Evolutionary conservation across 2,113 vertebrate species (phyloP), one percentile per base, ranked within the genome.

Genomic region (Chaetodon trifascialis): DNA sequence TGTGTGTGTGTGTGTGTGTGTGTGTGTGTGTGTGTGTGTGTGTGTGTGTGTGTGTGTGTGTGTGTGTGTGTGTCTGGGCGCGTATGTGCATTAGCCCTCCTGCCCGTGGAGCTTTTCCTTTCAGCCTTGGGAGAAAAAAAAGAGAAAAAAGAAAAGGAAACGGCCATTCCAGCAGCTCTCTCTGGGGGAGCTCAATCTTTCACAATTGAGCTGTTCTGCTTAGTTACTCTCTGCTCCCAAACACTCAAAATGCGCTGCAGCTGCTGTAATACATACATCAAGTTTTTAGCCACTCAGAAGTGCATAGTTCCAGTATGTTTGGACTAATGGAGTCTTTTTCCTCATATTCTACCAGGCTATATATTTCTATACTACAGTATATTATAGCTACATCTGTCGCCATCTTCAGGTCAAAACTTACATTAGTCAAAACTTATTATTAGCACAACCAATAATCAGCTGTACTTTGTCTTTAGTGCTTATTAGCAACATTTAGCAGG

Each of bases 81-180:
- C n/a, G 30, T 68, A 34, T 52, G 15, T 8, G 55, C 46, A 56
- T 11, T 21, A 54, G 55, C 23, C 52, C 54, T 73, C 25, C 56
- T 0, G 30, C 65, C 54, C 82, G 52, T 64, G 62, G 63, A 77
- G 64, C n/a, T 25, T 79, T 83, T 78, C 68, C 46, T 86, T 21
- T 71, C 16, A 66, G 69, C 76, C 65, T 83, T n/a, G 65, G 79
- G 58, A 1, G 55, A 56, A 42, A 10, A 11, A 30, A 30, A 30
- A 30, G 3, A 30, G 3, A 30, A 52, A 60, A 66, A 30, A 30
- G 47, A 60, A 66, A 51, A 70, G 44, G 44, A 62, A 59, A 60
- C 2, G 4, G 72, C 63, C 44, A 59, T 73, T 74, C 64, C 58
- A 82, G 79, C 69, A 71, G 54, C 30, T 71, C 73, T 81, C 76